Evolutionary conservation across 1,140 invertebrate species (phyloP), one percentile per base, ranked within the genome.

Genomic region (Oppia nitens): DNA sequence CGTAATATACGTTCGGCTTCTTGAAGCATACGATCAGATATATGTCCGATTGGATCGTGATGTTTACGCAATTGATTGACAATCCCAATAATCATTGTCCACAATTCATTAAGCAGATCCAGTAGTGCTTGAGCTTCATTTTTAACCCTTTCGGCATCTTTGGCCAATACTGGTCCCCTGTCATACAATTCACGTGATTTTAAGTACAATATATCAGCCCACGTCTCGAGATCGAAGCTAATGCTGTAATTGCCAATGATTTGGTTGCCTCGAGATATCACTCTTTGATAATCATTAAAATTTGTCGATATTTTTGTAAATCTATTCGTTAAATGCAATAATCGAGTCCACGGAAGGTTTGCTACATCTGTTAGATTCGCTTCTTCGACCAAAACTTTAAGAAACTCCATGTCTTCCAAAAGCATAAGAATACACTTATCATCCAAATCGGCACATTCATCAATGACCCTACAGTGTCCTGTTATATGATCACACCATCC

Each of bases 371-470:
- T 73, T 12, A 75, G 78, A 53, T 72, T 68, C 70, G 50, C 49
- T 47, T 63, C 58, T 3, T 51, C 40, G 17, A 64, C 3, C 9
- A 64, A 47, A 2, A 25, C 20, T n/a, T 55, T 47, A 21, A 64
- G 27, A 51, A 57, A 65, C 60, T 83, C 79, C 1, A 88, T 68
- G 27, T 83, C 80, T 62, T 84, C 77, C 54, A 97, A 75, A 2
- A 97, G 73, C 0, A 84, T 75, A 57, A 85, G 81, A 1, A 87
- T 89, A 66, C 94, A 97, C 53, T 88, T 87, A 67, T 92, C 87
- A 64, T 83, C 76, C 70, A 93, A 98, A 21, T 85, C 87, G 90
- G 64, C 29, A 72, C 89, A 93, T 48, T 77, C 72, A 53, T 77
- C 74, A 53, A 80, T 77, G 57, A 84, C 79, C 21, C 91, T 75